These are phyloP conservation scores for Argyrosomus regius DNA, from an alignment of 2,797 vertebrate species.

Conservation along the genomic window DNA sequence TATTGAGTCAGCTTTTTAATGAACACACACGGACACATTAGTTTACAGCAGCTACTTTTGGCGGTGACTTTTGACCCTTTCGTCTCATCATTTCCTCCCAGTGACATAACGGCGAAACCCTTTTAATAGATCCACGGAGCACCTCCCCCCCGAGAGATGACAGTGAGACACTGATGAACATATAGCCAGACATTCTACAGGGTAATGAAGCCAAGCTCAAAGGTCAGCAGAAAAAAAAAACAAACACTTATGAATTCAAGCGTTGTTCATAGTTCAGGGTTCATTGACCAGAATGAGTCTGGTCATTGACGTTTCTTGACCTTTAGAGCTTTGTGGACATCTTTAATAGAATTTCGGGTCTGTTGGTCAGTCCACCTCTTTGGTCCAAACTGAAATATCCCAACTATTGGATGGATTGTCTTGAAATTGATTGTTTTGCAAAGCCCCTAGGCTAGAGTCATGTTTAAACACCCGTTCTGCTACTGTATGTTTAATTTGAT, in stretches of 20 bases:
- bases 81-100: constrained; percentile 12
- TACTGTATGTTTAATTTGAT: too few relatives aligned
- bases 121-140: constrained; percentile 18
- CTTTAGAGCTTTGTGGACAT: background rate
- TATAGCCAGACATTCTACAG: background rate
- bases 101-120: constrained; percentile 16
- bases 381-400: background rate
- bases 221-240: background rate
- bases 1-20: constrained; percentile 45
- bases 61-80: constrained; percentile 33
- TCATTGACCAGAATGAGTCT: background rate
- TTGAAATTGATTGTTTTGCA: too few relatives aligned
- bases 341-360: background rate
- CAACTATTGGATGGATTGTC: background rate
- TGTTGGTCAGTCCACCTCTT: background rate
- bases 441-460: too few relatives aligned
- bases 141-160: background rate
- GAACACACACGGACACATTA: constrained; percentile 23
- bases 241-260: background rate
- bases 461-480: too few relatives aligned
- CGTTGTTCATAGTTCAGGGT: background rate
- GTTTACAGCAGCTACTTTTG: constrained; percentile 37
- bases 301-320: background rate
- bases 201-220: background rate
- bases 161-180: background rate